Evolutionary conservation across 30 jellyfish, hydroid and myxozoan genomes (phyloP), one percentile per base, ranked within the genome.

Genomic region (Turritopsis dohrnii): DNA sequence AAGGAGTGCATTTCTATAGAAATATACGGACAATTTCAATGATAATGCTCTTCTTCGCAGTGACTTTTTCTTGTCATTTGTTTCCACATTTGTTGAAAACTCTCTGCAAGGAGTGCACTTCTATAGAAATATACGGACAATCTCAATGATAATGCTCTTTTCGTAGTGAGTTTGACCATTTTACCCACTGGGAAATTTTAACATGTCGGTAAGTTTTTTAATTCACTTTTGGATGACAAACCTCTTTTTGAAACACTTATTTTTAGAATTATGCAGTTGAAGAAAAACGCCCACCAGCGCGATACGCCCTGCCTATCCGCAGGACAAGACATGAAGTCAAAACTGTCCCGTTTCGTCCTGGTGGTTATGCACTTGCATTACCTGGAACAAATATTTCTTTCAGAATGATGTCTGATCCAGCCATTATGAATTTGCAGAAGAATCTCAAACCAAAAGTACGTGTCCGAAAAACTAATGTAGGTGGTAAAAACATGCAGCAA

Each of bases 271-370:
- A 86, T 84, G 96, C 97, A 26, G 97, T 86, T 1, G 92, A 94
- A 21, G 86, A 83, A 23, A 72, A 77, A 1, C 86, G 86, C 28
- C 75, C 90, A 27, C 97, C 97, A 52, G 95, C 96, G 52, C 83
- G 97, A n/a, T 91, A 91, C 54, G 71, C 88, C 28, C 94, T 93
- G 75, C 96, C 97, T 8, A 92, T 90, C 66, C 88, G 97, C 8
- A 82, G 95, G 74, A 90, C 97, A 0, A 75, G 97, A 71, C 71
- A 89, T 65, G 24, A 53, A 53, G 27, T 69, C 28, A 90, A 87
- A 26, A 81, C 87, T 24, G 71, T 81, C 16, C 83, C 83, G 28
- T 74, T 74, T 29, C 83, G 83, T 23, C 83, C 83, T 16, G 83
- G 83, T 74, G 83, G 83, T 29, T 71, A 72, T 29, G 1, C 65